These are phyloP conservation scores for Heliangelus exortis DNA, from an alignment of 2,797 vertebrate species.

Conservation along the genomic window DNA sequence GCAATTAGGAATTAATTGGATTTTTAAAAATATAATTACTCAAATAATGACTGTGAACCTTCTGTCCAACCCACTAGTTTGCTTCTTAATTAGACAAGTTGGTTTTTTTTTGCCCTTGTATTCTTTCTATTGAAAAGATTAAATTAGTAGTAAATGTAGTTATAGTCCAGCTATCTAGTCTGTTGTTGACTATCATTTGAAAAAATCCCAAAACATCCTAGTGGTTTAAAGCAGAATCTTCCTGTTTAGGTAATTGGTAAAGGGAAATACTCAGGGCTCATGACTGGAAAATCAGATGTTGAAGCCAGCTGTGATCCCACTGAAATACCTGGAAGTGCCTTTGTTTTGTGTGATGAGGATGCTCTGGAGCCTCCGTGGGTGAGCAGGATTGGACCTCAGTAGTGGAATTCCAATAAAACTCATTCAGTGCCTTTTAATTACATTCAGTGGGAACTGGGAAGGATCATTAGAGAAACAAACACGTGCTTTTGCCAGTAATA, in stretches of 20 bases:
- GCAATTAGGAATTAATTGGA: conserved; percentile 45
- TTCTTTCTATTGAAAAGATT: background rate
- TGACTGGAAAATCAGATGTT: background rate
- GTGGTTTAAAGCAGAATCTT: background rate
- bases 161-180: background rate
- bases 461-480: conserved; percentile 50
- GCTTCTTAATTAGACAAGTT: conserved; percentile 24
- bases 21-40: conserved; percentile 11
- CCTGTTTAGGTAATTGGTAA: background rate
- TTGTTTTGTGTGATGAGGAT: background rate
- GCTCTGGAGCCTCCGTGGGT: background rate
- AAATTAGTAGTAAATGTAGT: conserved; percentile 22
- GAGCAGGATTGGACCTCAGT: background rate
- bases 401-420: conserved; percentile 55
- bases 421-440: conserved; percentile 46
- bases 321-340: background rate
- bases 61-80: conserved; percentile 37
- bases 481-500: conserved; percentile 47
- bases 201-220: background rate
- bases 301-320: rapidly evolving
- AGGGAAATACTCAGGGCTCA: background rate
- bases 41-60: conserved; percentile 52
- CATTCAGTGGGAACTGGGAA: conserved; percentile 50
- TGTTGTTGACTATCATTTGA: background rate
- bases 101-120: background rate